Percentiles rank a stretch among this genome's conserved stretches.
Evolutionary conservation across 2,113 vertebrate genomes (phyloP).

Genomic region (Cheirogaleus medius): DNA sequence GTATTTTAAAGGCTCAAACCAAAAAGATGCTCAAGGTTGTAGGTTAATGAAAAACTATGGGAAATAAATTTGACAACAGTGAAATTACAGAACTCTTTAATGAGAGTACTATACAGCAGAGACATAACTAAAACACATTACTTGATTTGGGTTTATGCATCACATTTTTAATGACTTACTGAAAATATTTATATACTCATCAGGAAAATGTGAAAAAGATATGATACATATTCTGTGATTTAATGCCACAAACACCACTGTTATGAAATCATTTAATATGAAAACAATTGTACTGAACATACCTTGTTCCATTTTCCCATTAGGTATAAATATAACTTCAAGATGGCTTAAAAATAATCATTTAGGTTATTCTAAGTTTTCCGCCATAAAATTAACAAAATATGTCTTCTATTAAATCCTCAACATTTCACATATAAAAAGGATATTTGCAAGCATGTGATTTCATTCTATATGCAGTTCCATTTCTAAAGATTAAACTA

Average conservation of each 20-base stretch:
- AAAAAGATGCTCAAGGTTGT: not conserved
- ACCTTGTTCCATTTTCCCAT: constrained; percentile 55
- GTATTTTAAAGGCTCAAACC: not conserved
- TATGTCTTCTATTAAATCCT: not conserved
- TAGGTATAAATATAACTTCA: constrained; percentile 71
- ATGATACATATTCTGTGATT: constrained; percentile 50
- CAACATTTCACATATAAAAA: constrained; percentile 24
- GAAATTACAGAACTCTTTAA: constrained; percentile 71
- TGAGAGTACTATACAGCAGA: constrained; percentile 75
- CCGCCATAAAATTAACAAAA: constrained; percentile 69
- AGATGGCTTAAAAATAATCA: constrained; percentile 71
- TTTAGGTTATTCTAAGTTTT: constrained; percentile 61
- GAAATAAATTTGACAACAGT: not conserved
- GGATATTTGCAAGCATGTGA: constrained; percentile 63
- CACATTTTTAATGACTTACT: constrained; percentile 80
- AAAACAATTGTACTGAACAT: constrained; percentile 12
- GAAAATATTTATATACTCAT: constrained; percentile 75
- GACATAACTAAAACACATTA: constrained; percentile 50
- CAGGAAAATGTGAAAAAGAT: constrained; percentile 74
- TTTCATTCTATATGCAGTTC: constrained; percentile 66
- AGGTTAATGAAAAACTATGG: not conserved
- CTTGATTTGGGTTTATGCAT: constrained; percentile 47
- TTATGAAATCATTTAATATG: constrained; percentile 30
- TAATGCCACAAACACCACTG: constrained; percentile 70
- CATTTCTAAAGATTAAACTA: constrained; percentile 59